Evolutionary conservation across 2,113 vertebrate species (phyloP), one percentile per base, ranked within the genome.

Genomic region (Hassar affinis): DNA sequence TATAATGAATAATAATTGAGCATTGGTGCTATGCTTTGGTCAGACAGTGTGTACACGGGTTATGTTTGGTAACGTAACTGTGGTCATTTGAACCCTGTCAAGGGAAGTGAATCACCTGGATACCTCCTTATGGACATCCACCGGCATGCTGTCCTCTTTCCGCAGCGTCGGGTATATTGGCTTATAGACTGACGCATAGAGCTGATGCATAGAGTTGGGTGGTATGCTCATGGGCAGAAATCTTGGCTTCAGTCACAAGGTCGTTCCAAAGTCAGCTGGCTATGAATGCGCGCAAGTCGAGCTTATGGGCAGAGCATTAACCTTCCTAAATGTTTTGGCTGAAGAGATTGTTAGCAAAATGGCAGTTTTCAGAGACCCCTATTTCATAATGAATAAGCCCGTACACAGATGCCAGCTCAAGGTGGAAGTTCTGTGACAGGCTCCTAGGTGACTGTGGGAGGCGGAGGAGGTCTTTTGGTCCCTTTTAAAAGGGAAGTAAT

Each of bases 401-500:
- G 9, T 59, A 17, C 35, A 78, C 1, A 14, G 76, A 42, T 27
- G 35, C 11, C 35, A 78, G 22, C 25, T 45, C 35, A 57, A 78
- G 77, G 25, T 78, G 11, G 6, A 45, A 78, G 22, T 78, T 56
- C 75, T 77, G 17, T 76, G 33, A 77, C 51, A 77, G 75, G 45
- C 47, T 52, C 27, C 27, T 52, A 33, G 72, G n/a, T 77, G 74
- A 22, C 27, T 5, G 20, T 25, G 51, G 20, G 18, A 14, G 10
- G 38, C 38, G 38, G 30, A 33, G 51, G 30, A 18, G 3, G 30
- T 56, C 11, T 51, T 17, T 20, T 15, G 5, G 1, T 8, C 49
- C 10, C 10, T 35, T 54, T 77, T 38, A 35, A 22, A 33, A 22
- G 15, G 4, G 18, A 76, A 52, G 27, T 76, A 54, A 76, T 76